Conservation (phyloP, 2,888 invertebrate species). For the Eustalomyia histrio region DNA sequence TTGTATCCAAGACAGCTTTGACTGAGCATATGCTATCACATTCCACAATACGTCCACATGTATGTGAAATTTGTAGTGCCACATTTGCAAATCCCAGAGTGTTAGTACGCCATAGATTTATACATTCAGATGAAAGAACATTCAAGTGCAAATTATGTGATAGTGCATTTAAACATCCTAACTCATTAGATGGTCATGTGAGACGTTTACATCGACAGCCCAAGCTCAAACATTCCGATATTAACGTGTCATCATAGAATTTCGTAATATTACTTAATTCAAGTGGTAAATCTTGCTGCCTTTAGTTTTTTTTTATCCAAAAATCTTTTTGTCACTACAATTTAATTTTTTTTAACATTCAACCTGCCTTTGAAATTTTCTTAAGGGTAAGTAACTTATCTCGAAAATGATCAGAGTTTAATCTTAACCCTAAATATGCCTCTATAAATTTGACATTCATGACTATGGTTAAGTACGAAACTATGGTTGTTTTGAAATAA, state of each 20-base stretch:
- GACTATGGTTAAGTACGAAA: no score
- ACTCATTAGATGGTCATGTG: slow-evolving; percentile 77
- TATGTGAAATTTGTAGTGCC: slow-evolving; percentile 72
- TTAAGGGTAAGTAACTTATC: no score
- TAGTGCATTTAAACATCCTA: slow-evolving; percentile 75
- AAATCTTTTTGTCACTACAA: no score
- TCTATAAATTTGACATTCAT: no score
- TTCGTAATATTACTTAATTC: no score
- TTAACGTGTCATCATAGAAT: not conserved
- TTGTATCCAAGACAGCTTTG: slow-evolving; percentile 71
- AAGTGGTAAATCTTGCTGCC: no score
- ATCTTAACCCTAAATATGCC: no score
- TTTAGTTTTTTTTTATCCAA: no score
- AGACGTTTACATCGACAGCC: slow-evolving; percentile 62
- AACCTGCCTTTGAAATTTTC: no score
- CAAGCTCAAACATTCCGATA: slow-evolving; percentile 6
- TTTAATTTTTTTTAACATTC: no score
- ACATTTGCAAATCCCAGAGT: slow-evolving; percentile 73
- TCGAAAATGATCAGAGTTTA: no score
- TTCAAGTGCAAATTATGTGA: slow-evolving; percentile 76
- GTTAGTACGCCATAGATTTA: slow-evolving; percentile 72
- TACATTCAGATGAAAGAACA: slow-evolving; percentile 73
- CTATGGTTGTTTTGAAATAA: no score
- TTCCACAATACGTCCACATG: slow-evolving; percentile 71
- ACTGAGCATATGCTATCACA: slow-evolving; percentile 75